Evolutionary conservation across 1,140 invertebrate genomes (phyloP).

Genomic region (Stratiolaelaps scimitus): DNA sequence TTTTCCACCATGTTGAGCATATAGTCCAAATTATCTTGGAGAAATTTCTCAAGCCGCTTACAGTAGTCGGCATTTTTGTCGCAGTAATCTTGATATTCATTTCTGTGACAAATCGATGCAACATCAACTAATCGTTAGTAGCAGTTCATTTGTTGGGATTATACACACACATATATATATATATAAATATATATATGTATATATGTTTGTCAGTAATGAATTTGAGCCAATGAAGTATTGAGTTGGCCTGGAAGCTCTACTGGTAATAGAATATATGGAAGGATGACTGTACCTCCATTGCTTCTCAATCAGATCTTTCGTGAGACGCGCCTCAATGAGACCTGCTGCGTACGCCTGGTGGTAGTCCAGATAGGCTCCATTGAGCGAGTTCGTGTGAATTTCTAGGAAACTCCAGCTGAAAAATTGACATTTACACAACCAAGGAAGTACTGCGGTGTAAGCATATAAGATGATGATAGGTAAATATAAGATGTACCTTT

Average conservation of each 20-base stretch:
- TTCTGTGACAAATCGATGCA: conserved; percentile 39
- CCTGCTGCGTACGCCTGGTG: conserved; percentile 78
- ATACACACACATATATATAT: too few species aligned
- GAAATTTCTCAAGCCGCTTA: conserved; percentile 51
- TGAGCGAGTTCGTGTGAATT: conserved; percentile 51
- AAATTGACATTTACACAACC: background rate
- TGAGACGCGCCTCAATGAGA: conserved; percentile 64
- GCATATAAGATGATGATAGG: too few species aligned
- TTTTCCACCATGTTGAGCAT: conserved; percentile 49
- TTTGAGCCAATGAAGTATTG: too few species aligned
- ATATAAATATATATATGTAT: too few species aligned
- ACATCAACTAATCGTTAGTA: too few species aligned
- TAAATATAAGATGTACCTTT: too few species aligned
- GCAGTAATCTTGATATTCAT: conserved; percentile 58
- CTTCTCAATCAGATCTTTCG: conserved; percentile 63
- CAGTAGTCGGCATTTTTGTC: conserved; percentile 54
- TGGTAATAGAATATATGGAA: too few species aligned
- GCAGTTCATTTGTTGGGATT: too few species aligned
- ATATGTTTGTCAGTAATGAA: too few species aligned
- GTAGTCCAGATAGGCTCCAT: conserved; percentile 49
- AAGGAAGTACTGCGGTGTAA: too few species aligned
- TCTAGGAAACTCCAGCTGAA: conserved; percentile 60
- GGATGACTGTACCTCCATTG: conserved; percentile 55
- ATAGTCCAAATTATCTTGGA: conserved; percentile 52
- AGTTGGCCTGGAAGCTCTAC: too few species aligned